Conservation (phyloP, 1,140 invertebrate species). For the Brachionus calyciflorus region DNA sequence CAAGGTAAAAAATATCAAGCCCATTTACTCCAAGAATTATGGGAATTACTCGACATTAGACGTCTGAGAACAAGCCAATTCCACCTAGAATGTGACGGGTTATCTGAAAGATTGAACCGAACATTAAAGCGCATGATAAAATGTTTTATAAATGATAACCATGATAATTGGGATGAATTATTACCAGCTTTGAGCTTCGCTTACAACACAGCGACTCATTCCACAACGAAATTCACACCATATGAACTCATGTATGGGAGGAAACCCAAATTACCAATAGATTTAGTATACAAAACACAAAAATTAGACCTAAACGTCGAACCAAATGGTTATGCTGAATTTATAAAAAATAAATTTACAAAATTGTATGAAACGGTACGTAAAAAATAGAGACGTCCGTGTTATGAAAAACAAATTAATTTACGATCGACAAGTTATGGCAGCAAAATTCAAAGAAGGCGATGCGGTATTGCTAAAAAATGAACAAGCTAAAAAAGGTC, state of each 20-base stretch:
- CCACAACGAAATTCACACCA: background rate
- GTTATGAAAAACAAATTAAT: no score
- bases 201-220: background rate
- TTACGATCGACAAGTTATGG: no score
- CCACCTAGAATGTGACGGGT: slow-evolving; percentile 50
- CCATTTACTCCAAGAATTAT: slow-evolving; percentile 48
- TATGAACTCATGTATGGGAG: background rate
- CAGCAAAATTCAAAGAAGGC: no score
- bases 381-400: no score
- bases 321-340: no score
- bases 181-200: background rate
- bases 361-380: no score
- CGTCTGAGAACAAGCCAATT: slow-evolving; percentile 48
- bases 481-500: no score
- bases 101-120: slow-evolving; percentile 6
- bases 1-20: slow-evolving; percentile 51
- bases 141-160: no score
- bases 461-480: no score
- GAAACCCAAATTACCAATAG: background rate
- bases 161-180: background rate
- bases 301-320: no score
- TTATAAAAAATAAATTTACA: no score
- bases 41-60: slow-evolving; percentile 45
- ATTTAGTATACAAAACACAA: background rate
- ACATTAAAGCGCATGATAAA: background rate